A percentile compares a stretch with the other conserved stretches of the same genome.
Evolutionary conservation across 2,113 vertebrate species (phyloP).

Genomic region (Glaucomys volans): DNA sequence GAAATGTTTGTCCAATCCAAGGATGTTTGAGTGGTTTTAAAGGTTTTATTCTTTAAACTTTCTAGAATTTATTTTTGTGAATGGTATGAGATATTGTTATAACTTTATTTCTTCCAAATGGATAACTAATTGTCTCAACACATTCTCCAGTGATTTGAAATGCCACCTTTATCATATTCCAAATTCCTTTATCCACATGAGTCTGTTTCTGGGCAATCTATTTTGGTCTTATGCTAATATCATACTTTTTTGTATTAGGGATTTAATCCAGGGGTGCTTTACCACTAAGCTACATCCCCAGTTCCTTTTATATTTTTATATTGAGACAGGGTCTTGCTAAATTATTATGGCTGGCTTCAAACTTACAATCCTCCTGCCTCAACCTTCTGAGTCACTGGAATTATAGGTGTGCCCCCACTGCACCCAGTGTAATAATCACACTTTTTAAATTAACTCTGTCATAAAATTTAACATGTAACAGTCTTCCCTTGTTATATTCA

Average conservation of each 20-base stretch:
- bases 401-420: neutral
- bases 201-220: constrained; percentile 1
- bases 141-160: neutral
- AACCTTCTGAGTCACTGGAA: neutral
- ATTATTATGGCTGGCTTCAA: neutral
- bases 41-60: constrained; percentile 16
- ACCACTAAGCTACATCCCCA: too few relatives aligned
- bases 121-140: neutral
- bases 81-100: neutral
- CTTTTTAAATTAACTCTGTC: neutral
- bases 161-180: neutral
- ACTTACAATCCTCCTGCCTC: neutral
- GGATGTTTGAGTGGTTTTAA: neutral
- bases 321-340: neutral
- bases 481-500: constrained; percentile 35
- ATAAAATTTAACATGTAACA: neutral
- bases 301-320: neutral
- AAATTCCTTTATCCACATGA: neutral
- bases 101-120: neutral
- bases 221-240: constrained; percentile 11
- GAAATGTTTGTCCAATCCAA: constrained; percentile 30
- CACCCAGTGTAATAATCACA: too few relatives aligned
- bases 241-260: neutral
- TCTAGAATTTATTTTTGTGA: constrained; percentile 36
- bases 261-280: neutral